Evolutionary conservation across 1,140 invertebrate genomes (phyloP), one percentile per base, ranked within the genome.

Genomic region (Ips typographus): DNA sequence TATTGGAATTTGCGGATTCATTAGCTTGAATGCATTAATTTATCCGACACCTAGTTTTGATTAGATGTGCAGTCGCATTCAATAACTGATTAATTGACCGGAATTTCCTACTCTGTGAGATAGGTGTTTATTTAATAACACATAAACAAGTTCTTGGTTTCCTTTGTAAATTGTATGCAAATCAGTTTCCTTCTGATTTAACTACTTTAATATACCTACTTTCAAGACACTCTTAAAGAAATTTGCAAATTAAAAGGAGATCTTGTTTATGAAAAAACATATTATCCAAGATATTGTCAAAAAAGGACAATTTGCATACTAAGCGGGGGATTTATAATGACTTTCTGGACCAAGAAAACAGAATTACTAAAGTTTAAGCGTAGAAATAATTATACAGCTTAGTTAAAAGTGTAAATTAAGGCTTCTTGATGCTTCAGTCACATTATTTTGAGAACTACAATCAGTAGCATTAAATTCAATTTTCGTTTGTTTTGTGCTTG

Each of bases 271-370:
- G 44, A 49, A 49, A 22, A n/a, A 40, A 59, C 39, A 38, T 40
- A 59, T 59, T 59, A 59, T 59, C 40, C 57, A 7, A 36, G 40
- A 59, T 59, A 40, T 59, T 40, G 40, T 59, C 57, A 41, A 59
- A 59, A 59, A 40, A 40, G 57, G 40, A 40, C 57, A 59, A 59
- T 59, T 42, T 59, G 57, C 57, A 59, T 59, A 7, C 37, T 59
- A 41, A 59, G 57, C 57, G 57, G 40, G 38, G 36, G 40, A 59
- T 59, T 59, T 40, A 42, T 59, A 59, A 59, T 40, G 38, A 59
- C 57, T 59, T 42, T 59, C 40, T 39, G 39, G 8, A 59, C 38
- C 37, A 7, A 7, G 7, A 4, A 8, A 59, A 59, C 8, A 38
- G 41, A 59, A 59, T 59, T 59, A 59, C 37, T 39, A 59, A 59